Evolutionary conservation across 37 sponge, comb jelly and placozoan species (phyloP).

Genomic region (Ephydatia muelleri): DNA sequence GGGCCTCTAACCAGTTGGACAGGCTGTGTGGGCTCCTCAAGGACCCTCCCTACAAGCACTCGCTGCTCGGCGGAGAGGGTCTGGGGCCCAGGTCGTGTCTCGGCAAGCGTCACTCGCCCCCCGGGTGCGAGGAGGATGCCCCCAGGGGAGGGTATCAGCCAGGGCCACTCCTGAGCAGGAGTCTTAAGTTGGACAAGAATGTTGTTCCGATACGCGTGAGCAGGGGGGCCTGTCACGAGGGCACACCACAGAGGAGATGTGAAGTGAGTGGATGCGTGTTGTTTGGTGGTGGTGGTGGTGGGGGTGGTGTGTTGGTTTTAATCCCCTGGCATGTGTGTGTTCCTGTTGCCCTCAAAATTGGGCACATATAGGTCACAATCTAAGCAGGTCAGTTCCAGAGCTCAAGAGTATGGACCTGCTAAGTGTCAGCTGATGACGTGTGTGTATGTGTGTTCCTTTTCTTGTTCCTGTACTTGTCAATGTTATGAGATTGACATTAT

Average conservation of each 20-base stretch:
- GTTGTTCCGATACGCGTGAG: slow-evolving; percentile 46
- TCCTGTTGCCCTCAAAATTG: no score
- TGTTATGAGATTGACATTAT: no score
- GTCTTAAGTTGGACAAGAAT: slow-evolving; percentile 64
- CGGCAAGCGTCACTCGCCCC: slow-evolving; percentile 22
- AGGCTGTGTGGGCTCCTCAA: slow-evolving; percentile 80
- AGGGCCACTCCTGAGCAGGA: slow-evolving; percentile 28
- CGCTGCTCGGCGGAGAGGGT: slow-evolving; percentile 29
- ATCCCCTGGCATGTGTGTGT: no score
- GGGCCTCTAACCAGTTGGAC: slow-evolving; percentile 59
- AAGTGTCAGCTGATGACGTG: no score
- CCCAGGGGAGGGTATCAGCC: slow-evolving; percentile 48
- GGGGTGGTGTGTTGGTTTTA: no score
- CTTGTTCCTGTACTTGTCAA: no score
- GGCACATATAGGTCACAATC: no score
- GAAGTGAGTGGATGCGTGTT: no score
- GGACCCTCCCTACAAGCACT: slow-evolving; percentile 68
- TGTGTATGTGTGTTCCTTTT: no score
- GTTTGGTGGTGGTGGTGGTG: slow-evolving; percentile 20
- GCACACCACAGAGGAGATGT: neutral
- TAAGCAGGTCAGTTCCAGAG: no score
- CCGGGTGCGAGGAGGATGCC: neutral
- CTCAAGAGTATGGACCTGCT: no score
- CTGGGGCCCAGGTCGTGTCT: slow-evolving; percentile 44
- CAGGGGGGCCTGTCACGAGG: neutral